Conservation (phyloP, 2,888 invertebrate genomes). For the Thymelicus acteon region DNA sequence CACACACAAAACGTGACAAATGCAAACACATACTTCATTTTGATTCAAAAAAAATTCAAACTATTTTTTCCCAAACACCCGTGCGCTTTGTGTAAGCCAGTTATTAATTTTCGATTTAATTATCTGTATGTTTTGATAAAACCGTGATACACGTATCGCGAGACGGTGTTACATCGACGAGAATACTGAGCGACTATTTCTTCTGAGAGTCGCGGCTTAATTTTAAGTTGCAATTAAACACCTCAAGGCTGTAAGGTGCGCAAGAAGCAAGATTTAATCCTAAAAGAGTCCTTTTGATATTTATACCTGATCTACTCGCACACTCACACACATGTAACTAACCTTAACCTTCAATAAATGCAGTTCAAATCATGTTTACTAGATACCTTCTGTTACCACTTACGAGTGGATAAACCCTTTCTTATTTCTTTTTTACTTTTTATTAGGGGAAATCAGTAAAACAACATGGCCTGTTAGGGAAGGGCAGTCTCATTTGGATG, state of each 20-base stretch:
- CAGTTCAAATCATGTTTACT: background rate
- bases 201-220: slow-evolving; percentile 48
- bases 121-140: background rate
- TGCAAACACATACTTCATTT: slow-evolving; percentile 45
- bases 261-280: slow-evolving; percentile 23
- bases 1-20: slow-evolving; percentile 54
- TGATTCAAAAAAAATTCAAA: slow-evolving; percentile 1
- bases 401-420: too few species aligned
- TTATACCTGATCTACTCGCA: background rate
- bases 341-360: background rate
- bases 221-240: slow-evolving; percentile 69
- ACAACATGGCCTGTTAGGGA: background rate
- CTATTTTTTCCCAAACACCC: background rate
- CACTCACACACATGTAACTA: background rate
- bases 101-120: too few species aligned
- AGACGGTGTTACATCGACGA: slow-evolving; percentile 23
- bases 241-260: slow-evolving; percentile 69
- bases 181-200: slow-evolving; percentile 42
- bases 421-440: background rate
- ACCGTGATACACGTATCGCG: slow-evolving; percentile 21
- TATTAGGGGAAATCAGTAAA: background rate
- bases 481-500: background rate
- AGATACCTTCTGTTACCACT: too few species aligned
- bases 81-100: too few species aligned
- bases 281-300: background rate